These are phyloP conservation scores for Drosophila teissieri DNA, from an alignment of 1,140 invertebrate species.

Conservation along the genomic window DNA sequence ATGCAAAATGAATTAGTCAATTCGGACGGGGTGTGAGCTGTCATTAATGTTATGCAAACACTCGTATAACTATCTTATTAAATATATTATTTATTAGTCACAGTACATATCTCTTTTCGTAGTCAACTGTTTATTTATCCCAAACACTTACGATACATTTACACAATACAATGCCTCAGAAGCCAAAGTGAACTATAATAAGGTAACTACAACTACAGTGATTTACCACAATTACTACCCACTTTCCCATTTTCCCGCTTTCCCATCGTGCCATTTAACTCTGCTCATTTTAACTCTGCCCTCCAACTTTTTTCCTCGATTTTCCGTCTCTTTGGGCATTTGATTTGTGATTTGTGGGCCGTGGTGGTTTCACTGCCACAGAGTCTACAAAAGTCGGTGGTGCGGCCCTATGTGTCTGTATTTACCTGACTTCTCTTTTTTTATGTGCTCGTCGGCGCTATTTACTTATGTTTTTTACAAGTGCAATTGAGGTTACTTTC, in stretches of 20 bases:
- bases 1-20: slow-evolving; percentile 1
- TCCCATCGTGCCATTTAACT: slow-evolving; percentile 26
- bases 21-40: background rate
- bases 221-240: slow-evolving; percentile 15
- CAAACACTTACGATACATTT: too few relatives aligned
- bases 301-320: slow-evolving; percentile 8
- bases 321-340: slow-evolving; percentile 11
- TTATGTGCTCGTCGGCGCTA: slow-evolving; percentile 48
- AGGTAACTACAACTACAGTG: too few relatives aligned
- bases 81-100: background rate
- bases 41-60: background rate
- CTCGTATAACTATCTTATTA: background rate
- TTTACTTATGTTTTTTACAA: slow-evolving; percentile 79
- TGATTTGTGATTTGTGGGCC: slow-evolving; percentile 33
- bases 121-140: background rate
- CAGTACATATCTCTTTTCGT: background rate
- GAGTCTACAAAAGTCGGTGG: slow-evolving; percentile 22
- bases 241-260: slow-evolving; percentile 30
- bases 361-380: slow-evolving; percentile 37
- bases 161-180: too few relatives aligned
- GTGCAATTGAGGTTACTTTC: slow-evolving; percentile 79
- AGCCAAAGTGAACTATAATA: too few relatives aligned
- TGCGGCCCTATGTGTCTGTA: slow-evolving; percentile 15
- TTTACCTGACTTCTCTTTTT: slow-evolving; percentile 27
- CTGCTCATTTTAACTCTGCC: slow-evolving; percentile 6